Conservation (phyloP, 2,888 invertebrate genomes). For the Hipparchia semele region DNA sequence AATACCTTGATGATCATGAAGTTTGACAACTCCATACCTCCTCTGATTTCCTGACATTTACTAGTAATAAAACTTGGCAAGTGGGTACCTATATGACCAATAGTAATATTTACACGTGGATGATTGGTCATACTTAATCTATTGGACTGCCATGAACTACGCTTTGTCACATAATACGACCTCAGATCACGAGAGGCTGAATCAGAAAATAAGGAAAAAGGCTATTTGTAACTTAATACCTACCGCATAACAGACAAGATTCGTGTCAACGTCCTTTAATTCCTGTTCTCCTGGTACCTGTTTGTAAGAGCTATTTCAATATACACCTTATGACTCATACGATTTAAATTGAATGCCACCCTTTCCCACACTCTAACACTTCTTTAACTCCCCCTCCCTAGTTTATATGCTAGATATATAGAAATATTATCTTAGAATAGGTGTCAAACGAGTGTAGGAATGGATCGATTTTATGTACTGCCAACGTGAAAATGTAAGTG, state of each 20-base stretch:
- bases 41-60: not conserved
- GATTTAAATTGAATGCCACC: not conserved
- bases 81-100: not conserved
- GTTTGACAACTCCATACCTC: not conserved
- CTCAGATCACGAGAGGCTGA: conserved; percentile 6
- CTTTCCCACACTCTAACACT: not conserved
- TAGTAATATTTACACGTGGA: not conserved
- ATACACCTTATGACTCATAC: not conserved
- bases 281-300: conserved; percentile 28
- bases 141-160: conserved; percentile 13
- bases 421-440: not conserved
- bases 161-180: conserved; percentile 13
- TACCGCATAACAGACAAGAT: conserved; percentile 18
- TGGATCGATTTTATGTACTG: not conserved
- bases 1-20: not conserved
- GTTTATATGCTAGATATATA: not conserved
- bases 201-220: conserved; percentile 21
- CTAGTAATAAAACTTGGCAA: not conserved
- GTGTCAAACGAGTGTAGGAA: not conserved
- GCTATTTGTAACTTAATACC: conserved; percentile 11
- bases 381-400: not conserved
- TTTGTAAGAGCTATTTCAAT: conserved; percentile 12
- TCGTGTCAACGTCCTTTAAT: conserved; percentile 30
- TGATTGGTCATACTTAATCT: not conserved
- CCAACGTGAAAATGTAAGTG: too few relatives aligned